Evolutionary conservation across 2,113 vertebrate species (phyloP).

Genomic region (Platycercus adscitus): DNA sequence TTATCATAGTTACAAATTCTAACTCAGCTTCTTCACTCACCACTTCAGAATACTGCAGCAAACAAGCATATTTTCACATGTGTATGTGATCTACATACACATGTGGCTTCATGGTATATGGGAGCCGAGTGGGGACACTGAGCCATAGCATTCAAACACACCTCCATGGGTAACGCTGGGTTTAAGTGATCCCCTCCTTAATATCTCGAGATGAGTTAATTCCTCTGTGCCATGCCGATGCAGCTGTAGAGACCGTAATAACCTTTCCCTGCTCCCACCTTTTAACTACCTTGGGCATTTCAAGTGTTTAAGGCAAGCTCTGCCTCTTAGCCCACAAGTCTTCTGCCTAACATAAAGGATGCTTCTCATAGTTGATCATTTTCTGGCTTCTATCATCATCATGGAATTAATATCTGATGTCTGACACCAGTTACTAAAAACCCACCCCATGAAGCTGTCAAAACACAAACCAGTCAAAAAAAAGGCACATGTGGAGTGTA

Average conservation of each 20-base stretch:
- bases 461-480: background rate
- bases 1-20: background rate
- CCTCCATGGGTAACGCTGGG: background rate
- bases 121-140: accelerated
- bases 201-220: background rate
- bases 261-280: background rate
- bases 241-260: background rate
- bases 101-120: accelerated
- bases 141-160: background rate
- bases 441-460: background rate
- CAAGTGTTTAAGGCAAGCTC: background rate
- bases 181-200: background rate
- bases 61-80: accelerated
- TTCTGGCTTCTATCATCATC: background rate
- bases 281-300: background rate
- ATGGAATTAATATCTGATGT: background rate
- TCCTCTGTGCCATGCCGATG: background rate
- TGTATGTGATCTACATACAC: background rate
- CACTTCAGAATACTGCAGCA: background rate
- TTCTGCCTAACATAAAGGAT: background rate
- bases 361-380: background rate
- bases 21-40: background rate
- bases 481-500: accelerated
- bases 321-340: background rate
- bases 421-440: background rate